Percentiles rank a stretch among this genome's conserved stretches.
Evolutionary conservation across 1,140 invertebrate species (phyloP).

Genomic region (Marisa cornuarietis): DNA sequence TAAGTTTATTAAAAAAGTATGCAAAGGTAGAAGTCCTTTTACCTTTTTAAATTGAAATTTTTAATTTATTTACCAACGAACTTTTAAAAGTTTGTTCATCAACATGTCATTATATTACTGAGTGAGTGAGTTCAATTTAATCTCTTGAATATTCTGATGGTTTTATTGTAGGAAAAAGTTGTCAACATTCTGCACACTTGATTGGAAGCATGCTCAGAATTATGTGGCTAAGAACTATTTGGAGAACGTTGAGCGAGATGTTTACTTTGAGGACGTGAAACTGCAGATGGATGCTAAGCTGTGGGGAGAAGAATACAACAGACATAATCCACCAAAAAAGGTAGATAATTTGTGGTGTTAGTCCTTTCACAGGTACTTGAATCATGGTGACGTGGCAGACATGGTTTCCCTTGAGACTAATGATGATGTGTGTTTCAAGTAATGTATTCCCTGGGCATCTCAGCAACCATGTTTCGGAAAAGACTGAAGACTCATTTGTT

Average conservation of each 20-base stretch:
- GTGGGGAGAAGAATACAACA: constrained; percentile 74
- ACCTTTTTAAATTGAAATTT: neutral
- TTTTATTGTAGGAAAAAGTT: constrained; percentile 68
- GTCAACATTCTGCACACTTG: constrained; percentile 65
- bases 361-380: too few species aligned
- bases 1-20: neutral
- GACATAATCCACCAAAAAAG: constrained; percentile 74
- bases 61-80: neutral
- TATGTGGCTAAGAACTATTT: constrained; percentile 74
- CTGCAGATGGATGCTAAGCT: constrained; percentile 75
- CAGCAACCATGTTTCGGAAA: too few species aligned
- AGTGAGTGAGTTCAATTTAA: neutral
- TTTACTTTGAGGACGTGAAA: constrained; percentile 72
- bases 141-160: neutral
- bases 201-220: constrained; percentile 70
- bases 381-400: too few species aligned
- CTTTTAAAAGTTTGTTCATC: neutral
- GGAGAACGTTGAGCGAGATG: constrained; percentile 66
- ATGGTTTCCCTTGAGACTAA: too few species aligned
- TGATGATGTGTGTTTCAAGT: too few species aligned
- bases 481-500: too few species aligned
- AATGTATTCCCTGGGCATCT: too few species aligned
- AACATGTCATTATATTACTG: neutral
- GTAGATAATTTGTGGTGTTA: constrained; percentile 41
- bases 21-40: neutral